Conservation (phyloP, 2,113 vertebrate species). For the Callopanchax toddi region DNA sequence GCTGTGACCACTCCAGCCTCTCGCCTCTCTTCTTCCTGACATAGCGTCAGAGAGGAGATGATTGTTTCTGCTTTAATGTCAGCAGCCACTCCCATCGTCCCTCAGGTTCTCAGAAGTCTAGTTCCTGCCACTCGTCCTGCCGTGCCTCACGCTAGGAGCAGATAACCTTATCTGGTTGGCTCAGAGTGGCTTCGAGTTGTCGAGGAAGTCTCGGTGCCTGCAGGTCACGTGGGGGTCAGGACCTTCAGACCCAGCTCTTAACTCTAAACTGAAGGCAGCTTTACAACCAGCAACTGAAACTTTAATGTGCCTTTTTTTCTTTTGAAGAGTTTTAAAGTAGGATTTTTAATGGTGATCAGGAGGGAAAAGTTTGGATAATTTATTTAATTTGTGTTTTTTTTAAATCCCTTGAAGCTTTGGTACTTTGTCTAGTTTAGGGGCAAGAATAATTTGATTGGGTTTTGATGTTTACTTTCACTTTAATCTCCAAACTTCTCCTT, state of each 20-base stretch:
- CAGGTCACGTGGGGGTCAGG: slow-evolving; percentile 44
- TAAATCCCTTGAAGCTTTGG: slow-evolving; percentile 4
- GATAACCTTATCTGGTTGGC: slow-evolving; percentile 61
- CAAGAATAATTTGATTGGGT: slow-evolving; percentile 10
- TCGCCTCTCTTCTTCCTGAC: slow-evolving; percentile 5
- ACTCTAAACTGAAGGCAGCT: slow-evolving; percentile 59
- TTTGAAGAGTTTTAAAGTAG: slow-evolving; percentile 33
- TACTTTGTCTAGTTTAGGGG: neutral
- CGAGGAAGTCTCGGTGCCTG: no score
- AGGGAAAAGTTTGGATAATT: slow-evolving; percentile 2
- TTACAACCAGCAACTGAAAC: slow-evolving; percentile 53
- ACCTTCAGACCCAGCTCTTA: no score
- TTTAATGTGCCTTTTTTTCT: slow-evolving; percentile 61
- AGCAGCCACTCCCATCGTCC: no score
- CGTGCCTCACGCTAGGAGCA: slow-evolving; percentile 12
- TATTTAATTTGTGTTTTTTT: neutral
- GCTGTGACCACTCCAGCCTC: slow-evolving; percentile 1
- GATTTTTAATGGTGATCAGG: slow-evolving; percentile 22
- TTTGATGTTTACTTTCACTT: slow-evolving; percentile 6
- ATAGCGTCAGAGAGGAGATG: slow-evolving; percentile 5
- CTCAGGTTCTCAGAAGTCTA: slow-evolving; percentile 11
- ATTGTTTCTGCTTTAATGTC: slow-evolving; percentile 7
- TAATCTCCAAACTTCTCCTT: slow-evolving; percentile 6
- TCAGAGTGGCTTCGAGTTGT: no score
- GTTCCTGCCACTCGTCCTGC: neutral